Base-by-base conservation (phyloP, 2,797 vertebrate genomes). In the Uromys caudimaculatus region DNA sequence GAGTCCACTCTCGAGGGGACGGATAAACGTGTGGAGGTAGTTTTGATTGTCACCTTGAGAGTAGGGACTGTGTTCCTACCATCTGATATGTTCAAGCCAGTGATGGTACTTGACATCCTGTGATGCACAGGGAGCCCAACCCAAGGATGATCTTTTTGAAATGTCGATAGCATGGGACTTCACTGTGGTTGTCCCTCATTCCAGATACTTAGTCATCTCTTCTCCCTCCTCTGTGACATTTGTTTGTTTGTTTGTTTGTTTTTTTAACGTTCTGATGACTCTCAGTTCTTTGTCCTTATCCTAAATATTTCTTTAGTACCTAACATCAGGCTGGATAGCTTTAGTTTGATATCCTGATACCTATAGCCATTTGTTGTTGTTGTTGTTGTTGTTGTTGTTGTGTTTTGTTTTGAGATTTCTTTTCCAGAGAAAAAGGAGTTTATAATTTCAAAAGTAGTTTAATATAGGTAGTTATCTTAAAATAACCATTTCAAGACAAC, bases 401-500 rank as follows among this genome's bases (percentile, higher is more conserved):
- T 62, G 24, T 50, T 16, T 52, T 47, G 47, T 67, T 86, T 77
- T 95, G 50, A 27, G 44, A 32, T 44, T 52, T 71, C 35, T 82
- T 38, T 85, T 50, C 10, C 85, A 92, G n/a, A 50, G 84, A 92
- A 82, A 24, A 85, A 19, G 8, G 21, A 60, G 1, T 35, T 82
- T 29, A 58, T 58, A 62, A 73, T 35, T 95, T 29, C 71, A 95
- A 93, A 97, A 52, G 21, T 67, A 62, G 9, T 69, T 38, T 85
- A 1, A 64, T 52, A 41, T 64, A 32, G 14, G 17, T 62, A 41
- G 27, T 75, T 85, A 50, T n/a, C 62, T 96, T 96, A 52, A 87
- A 92, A 89, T 41, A 73, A 62, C 23, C 82, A 29, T 89, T 82
- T 83, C 88, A 71, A 82, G 95, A 91, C 54, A 84, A 38, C n/a